Evolutionary conservation across 1,140 invertebrate species (phyloP).

Genomic region (Solen grandis): DNA sequence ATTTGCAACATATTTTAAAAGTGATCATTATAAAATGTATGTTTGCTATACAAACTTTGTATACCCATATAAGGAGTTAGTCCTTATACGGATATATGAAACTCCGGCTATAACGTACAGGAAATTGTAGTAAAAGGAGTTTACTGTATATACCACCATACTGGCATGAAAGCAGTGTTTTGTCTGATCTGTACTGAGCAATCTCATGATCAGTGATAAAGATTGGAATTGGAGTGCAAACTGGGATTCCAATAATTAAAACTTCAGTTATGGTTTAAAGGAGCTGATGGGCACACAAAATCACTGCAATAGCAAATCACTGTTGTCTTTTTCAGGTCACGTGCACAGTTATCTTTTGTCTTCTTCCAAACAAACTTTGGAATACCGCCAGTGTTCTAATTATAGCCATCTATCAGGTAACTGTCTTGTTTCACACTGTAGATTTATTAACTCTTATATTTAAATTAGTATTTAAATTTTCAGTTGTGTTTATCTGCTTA

Average conservation of each 20-base stretch:
- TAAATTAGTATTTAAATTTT: too few relatives aligned
- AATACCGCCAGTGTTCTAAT: slow-evolving; percentile 20
- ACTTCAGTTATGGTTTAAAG: not conserved
- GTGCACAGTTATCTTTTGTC: slow-evolving; percentile 46
- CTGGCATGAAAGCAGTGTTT: too few relatives aligned
- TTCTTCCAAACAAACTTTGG: slow-evolving; percentile 30
- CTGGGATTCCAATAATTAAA: not conserved
- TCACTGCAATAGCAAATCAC: not conserved
- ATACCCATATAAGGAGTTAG: not conserved
- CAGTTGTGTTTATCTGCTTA: too few relatives aligned
- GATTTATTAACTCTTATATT: too few relatives aligned
- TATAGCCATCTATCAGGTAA: slow-evolving; percentile 79
- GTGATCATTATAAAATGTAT: too few relatives aligned
- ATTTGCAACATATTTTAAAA: too few relatives aligned
- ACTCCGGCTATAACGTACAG: too few relatives aligned
- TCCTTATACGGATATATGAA: not conserved
- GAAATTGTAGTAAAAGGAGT: too few relatives aligned
- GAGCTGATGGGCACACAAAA: not conserved
- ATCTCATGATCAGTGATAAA: not conserved
- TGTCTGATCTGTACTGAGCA: too few relatives aligned
- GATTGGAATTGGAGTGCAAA: not conserved
- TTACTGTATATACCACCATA: too few relatives aligned
- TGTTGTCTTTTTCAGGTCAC: slow-evolving; percentile 26
- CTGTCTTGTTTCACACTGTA: too few relatives aligned
- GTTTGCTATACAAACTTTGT: too few relatives aligned